Conservation (phyloP, 2,888 invertebrate genomes). For the Pimpla rufipes region DNA sequence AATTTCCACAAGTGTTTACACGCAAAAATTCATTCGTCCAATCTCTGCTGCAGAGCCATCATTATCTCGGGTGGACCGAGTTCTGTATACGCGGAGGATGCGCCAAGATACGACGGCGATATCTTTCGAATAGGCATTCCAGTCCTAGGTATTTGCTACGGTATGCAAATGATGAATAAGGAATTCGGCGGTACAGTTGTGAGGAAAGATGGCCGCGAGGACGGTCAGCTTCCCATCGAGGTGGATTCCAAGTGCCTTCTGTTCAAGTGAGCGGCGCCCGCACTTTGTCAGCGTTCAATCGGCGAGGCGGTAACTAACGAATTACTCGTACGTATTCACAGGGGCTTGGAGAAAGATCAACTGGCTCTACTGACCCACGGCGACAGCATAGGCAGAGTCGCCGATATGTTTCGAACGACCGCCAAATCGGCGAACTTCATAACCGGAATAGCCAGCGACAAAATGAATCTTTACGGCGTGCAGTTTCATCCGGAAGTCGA, state of each 20-base stretch:
- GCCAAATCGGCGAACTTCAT: conserved; percentile 94
- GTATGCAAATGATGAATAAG: conserved; percentile 99
- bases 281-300: conserved; percentile 7
- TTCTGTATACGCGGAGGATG: conserved; percentile 98
- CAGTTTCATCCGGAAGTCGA: conserved; percentile 99
- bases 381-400: conserved; percentile 97
- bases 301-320: conserved; percentile 23
- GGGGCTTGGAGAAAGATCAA: conserved; percentile 95
- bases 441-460: conserved; percentile 96
- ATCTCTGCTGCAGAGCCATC: conserved; percentile 90
- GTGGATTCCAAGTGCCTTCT: conserved; percentile 95
- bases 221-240: conserved; percentile 96
- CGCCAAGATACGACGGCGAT: conserved; percentile 97
- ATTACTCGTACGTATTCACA: conserved; percentile 83
- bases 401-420: conserved; percentile 94
- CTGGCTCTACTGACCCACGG: conserved; percentile 98
- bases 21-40: no score
- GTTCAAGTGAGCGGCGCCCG: conserved; percentile 92
- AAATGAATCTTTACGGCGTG: conserved; percentile 95
- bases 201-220: conserved; percentile 95
- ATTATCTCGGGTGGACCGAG: conserved; percentile 99
- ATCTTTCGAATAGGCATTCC: conserved; percentile 98
- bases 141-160: conserved; percentile 99
- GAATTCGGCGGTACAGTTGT: conserved; percentile 97
- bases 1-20: no score